Base-by-base conservation (phyloP, 1,140 invertebrate genomes). In the Camponotus vicinus region DNA sequence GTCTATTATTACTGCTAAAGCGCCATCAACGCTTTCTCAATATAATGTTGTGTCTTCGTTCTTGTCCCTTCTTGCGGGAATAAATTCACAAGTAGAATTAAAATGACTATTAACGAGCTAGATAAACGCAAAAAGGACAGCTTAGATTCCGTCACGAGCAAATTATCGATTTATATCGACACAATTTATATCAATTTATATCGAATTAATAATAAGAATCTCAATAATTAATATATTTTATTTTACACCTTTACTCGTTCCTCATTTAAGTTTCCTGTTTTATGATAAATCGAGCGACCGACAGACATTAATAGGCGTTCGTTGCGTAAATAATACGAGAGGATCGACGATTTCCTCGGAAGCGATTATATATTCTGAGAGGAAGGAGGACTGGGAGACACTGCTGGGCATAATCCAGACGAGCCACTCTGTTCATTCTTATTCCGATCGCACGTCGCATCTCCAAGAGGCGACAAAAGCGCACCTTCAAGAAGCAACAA, bases 401-500 rank as follows among this genome's bases (percentile, higher is more conserved):
- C 52, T 79, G 34, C 40, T n/a, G 15, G 42, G 13, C 13, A 45
- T 40, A 27, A 79, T 69, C 37, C 67, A 73, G n/a, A 82, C 79
- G 18, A 73, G 27, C 69, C 42, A 61, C 37, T 71, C 69, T 61
- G 18, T 75, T 61, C 69, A 83, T 90, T 89, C 69, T 89, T 76
- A 89, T 89, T 89, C 88, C 27, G 57, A 76, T 82, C 88, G 88
- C 89, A 69, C 73, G 77, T 15, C 59, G 73, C 52, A 49, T 32
- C 64, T 40, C 59, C 1, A 8, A 37, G 27, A 67, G 69, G 69
- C 85, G 75, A 87, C 85, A 84, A 87, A 79, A 89, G 55, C 84
- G 32, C 88, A 61, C 64, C 83, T 45, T 67, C 70, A 73, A 52
- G 86, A 89, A 86, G 89, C 85, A 89, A 85, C 86, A 82, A 77